These are phyloP conservation scores for Steatornis caripensis DNA, from an alignment of 2,113 vertebrate species.

Conservation along the genomic window DNA sequence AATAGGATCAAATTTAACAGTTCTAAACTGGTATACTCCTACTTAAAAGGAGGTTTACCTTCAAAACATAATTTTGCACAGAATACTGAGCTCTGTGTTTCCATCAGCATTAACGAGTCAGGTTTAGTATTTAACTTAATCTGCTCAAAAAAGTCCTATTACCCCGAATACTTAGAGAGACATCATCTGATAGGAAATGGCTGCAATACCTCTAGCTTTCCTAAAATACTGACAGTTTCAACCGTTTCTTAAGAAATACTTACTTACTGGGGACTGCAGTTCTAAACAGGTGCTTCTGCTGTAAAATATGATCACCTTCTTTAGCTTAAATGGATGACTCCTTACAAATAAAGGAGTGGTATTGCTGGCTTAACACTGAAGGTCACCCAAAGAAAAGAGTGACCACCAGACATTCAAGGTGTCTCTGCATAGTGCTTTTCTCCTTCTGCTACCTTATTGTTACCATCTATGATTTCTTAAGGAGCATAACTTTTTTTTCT, in stretches of 20 bases:
- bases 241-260: conserved; percentile 61
- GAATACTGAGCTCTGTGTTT: neutral
- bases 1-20: conserved; percentile 11
- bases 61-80: neutral
- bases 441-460: neutral
- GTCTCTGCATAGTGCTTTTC: neutral
- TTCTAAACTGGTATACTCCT: neutral
- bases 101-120: neutral
- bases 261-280: neutral
- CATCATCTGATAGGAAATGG: conserved; percentile 57
- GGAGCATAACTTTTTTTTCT: neutral
- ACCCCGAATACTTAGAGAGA: neutral
- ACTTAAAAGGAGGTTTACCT: neutral
- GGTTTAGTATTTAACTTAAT: conserved; percentile 19
- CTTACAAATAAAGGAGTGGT: neutral
- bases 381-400: neutral
- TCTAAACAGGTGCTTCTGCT: conserved; percentile 29
- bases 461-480: neutral
- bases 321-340: neutral
- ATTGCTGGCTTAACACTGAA: neutral
- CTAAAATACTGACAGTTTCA: conserved; percentile 50
- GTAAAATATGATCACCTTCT: neutral
- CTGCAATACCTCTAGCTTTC: conserved; percentile 55
- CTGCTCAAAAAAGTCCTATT: neutral
- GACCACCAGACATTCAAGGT: neutral